Conservation (phyloP, 2,797 vertebrate genomes). For the Sylvilagus floridanus region DNA sequence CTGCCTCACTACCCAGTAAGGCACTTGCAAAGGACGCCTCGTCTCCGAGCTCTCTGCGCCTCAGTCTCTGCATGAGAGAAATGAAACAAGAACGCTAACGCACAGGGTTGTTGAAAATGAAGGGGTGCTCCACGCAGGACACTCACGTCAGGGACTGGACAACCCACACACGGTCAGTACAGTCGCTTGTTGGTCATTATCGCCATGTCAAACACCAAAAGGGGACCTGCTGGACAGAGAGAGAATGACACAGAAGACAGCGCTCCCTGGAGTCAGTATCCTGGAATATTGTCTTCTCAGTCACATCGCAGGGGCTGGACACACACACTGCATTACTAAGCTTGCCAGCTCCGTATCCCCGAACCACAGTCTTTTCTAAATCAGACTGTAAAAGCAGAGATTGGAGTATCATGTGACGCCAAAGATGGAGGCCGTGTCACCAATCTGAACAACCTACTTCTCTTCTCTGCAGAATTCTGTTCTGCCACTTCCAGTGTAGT, state of each 20-base stretch:
- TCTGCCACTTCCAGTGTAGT: neutral
- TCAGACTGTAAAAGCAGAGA: neutral
- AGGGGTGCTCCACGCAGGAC: neutral
- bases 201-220: neutral
- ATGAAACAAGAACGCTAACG: neutral
- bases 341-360: neutral
- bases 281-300: neutral
- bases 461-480: neutral
- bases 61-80: neutral
- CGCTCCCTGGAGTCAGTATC: neutral
- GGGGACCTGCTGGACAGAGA: neutral
- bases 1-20: neutral
- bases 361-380: neutral
- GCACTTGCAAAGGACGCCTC: neutral
- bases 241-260: conserved; percentile 42
- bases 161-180: too few species aligned
- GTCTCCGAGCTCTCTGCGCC: neutral
- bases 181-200: neutral
- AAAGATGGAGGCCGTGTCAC: neutral
- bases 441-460: neutral
- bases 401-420: neutral
- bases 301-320: neutral
- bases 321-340: neutral
- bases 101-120: neutral
- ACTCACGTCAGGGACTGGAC: neutral